These are phyloP conservation scores for Tragelaphus strepsiceros DNA, from an alignment of 2,113 vertebrate genomes.

Conservation along the genomic window DNA sequence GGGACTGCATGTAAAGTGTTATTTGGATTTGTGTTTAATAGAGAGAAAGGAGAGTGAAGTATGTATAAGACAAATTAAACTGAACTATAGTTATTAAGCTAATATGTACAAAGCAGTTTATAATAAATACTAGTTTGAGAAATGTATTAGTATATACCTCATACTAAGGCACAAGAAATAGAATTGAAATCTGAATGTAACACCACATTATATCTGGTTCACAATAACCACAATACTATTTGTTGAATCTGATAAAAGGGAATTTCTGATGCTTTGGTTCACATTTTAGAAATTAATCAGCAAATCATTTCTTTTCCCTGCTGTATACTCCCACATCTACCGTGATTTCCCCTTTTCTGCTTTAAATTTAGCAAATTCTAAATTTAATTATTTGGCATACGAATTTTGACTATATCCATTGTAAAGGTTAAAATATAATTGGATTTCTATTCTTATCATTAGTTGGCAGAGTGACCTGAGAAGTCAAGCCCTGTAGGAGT, in stretches of 20 bases:
- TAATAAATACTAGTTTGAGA: background rate
- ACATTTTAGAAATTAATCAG: constrained; percentile 1
- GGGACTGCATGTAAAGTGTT: background rate
- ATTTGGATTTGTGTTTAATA: background rate
- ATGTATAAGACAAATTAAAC: background rate
- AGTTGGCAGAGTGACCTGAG: background rate
- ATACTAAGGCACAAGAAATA: background rate
- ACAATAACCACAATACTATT: background rate
- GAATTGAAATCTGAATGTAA: background rate
- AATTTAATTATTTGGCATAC: background rate
- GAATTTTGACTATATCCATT: background rate
- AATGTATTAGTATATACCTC: background rate
- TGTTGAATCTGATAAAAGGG: background rate
- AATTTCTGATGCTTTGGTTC: background rate
- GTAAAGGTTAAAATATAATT: background rate
- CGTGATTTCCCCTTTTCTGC: background rate
- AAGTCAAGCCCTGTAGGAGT: background rate
- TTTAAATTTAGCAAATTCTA: background rate
- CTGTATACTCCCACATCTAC: background rate
- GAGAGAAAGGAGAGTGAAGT: background rate
- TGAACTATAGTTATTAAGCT: background rate
- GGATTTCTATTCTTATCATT: background rate
- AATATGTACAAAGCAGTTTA: background rate
- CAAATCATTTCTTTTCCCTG: background rate
- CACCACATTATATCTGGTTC: background rate